phyloP scores from a whole-genome alignment of 2,797 vertebrate species.

The Limnodromus scolopaceus region DNA sequence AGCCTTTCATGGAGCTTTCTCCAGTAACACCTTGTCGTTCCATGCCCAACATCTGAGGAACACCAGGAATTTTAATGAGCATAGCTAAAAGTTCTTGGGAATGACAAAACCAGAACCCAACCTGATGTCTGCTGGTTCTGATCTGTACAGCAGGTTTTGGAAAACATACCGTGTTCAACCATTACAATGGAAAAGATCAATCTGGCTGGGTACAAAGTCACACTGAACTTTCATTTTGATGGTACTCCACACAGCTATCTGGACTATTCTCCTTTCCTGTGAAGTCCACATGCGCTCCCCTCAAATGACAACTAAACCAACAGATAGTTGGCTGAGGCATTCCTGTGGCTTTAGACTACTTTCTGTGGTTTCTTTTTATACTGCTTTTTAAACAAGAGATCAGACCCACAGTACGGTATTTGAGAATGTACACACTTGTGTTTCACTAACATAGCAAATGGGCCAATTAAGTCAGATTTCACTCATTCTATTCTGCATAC shows the following conservation, averaged over 20 bases:
- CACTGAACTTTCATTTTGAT: not conserved
- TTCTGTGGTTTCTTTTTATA: not conserved
- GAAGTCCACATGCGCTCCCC: not conserved
- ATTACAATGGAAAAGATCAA: not conserved
- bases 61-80: not conserved
- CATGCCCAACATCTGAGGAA: not conserved
- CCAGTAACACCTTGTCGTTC: not conserved
- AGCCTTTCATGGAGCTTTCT: not conserved
- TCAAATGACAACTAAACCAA: not conserved
- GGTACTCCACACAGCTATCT: not conserved
- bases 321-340: not conserved
- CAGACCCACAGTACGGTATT: not conserved
- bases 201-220: not conserved
- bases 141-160: not conserved
- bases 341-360: not conserved
- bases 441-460: not conserved
- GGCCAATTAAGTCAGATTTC: not conserved
- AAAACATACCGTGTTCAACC: rapidly evolving
- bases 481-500: not conserved
- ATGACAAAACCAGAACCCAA: not conserved
- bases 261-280: not conserved
- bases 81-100: not conserved
- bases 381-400: not conserved
- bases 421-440: not conserved
- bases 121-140: not conserved